Evolutionary conservation across 2,113 vertebrate genomes (phyloP).

Genomic region (Isurus oxyrinchus): DNA sequence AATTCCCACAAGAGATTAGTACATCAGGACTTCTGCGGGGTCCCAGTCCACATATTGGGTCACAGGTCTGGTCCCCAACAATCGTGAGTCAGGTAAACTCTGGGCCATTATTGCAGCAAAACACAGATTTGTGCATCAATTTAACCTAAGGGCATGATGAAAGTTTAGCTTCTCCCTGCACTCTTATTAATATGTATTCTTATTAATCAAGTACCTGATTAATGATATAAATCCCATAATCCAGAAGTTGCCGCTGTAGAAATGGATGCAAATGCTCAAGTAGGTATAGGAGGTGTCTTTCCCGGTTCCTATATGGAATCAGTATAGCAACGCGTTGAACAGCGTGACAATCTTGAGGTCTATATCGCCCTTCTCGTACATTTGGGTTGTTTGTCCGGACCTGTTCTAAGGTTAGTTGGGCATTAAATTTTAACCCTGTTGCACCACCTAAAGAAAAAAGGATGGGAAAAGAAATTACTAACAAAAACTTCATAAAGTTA

Average conservation of each 20-base stretch:
- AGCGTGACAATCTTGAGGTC: slow-evolving; percentile 66
- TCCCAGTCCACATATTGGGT: too few relatives aligned
- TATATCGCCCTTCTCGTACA: slow-evolving; percentile 63
- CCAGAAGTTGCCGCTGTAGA: slow-evolving; percentile 85
- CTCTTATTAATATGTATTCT: neutral
- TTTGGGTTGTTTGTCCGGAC: slow-evolving; percentile 65
- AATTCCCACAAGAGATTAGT: too few relatives aligned
- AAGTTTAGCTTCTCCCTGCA: neutral
- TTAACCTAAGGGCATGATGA: neutral
- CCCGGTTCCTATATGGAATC: slow-evolving; percentile 79
- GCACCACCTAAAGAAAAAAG: slow-evolving; percentile 21
- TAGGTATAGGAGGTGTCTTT: slow-evolving; percentile 83
- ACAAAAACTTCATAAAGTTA: too few relatives aligned
- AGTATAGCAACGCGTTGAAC: slow-evolving; percentile 79
- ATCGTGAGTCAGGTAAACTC: too few relatives aligned
- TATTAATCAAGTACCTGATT: slow-evolving; percentile 70
- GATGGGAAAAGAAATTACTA: neutral
- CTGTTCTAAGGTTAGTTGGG: slow-evolving; percentile 62
- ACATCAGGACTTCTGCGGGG: too few relatives aligned
- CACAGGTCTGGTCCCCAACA: too few relatives aligned
- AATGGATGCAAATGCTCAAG: slow-evolving; percentile 87
- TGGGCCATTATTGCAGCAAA: neutral
- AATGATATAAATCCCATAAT: slow-evolving; percentile 85
- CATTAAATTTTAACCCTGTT: neutral
- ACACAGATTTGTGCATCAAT: neutral